Percentiles rank a stretch among this genome's conserved stretches.
Evolutionary conservation across 2,113 vertebrate species (phyloP).

Genomic region (Baryphthengus martii): DNA sequence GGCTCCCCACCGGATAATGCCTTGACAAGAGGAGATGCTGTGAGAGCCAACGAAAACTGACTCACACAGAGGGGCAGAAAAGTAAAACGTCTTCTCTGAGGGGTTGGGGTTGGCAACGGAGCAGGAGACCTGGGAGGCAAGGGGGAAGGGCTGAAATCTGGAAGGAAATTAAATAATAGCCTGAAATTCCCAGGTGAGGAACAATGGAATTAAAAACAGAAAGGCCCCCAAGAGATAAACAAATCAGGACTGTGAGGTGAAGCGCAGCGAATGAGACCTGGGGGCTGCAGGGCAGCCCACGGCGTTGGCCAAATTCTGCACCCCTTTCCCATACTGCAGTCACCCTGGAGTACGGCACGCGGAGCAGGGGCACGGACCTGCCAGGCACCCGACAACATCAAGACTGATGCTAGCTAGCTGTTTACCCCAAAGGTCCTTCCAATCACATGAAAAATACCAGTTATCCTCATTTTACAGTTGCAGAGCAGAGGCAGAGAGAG

Average conservation of each 20-base stretch:
- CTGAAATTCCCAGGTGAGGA: conserved; percentile 64
- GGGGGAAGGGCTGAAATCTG: conserved; percentile 37
- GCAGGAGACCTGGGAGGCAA: not conserved
- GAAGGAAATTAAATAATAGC: conserved; percentile 69
- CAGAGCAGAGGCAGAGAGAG: not conserved
- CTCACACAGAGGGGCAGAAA: conserved; percentile 19
- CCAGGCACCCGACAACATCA: not conserved
- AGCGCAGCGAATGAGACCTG: rapidly evolving
- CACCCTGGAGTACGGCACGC: rapidly evolving
- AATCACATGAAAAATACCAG: rapidly evolving
- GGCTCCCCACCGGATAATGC: conserved; percentile 64
- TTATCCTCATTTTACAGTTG: not conserved
- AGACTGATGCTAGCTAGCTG: not conserved
- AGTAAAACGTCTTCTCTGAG: conserved; percentile 7
- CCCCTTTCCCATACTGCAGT: not conserved
- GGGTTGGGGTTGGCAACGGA: not conserved
- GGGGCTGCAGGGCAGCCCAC: not conserved
- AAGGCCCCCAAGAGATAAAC: conserved; percentile 48
- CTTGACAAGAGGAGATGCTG: conserved; percentile 60
- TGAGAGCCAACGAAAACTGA: conserved; percentile 42
- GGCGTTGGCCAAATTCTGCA: rapidly evolving
- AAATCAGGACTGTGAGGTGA: not conserved
- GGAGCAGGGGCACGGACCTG: not conserved
- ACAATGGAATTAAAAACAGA: conserved; percentile 61
- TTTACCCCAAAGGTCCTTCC: not conserved